Base-by-base conservation (phyloP, 2,113 vertebrate species). In the Cricetomys ansorgei region DNA sequence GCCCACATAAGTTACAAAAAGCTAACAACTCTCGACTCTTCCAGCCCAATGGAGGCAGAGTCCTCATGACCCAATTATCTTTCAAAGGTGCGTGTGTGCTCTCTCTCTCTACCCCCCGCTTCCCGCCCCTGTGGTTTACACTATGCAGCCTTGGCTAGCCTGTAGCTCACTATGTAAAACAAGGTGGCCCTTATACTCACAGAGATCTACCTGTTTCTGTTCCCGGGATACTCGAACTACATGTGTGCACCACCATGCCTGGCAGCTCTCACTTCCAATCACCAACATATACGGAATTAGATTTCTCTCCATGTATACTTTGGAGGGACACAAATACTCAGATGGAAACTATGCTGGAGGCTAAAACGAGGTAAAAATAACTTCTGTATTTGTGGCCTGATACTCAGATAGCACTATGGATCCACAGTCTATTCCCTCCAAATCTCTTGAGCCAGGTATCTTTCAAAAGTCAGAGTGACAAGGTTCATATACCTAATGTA, bases 401-500 rank as follows among this genome's bases (percentile, higher is more conserved):
- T 19, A 80, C 7, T 27, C 45, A 48, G 7, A 80, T 55, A 75
- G n/a, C 45, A 21, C 21, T 48, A 62, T 27, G 80, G 40, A 80
- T 83, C 50, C 29, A 79, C 11, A 72, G 70, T 8, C 11, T 37
- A 55, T 37, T 96, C 57, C 16, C 72, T 17, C 11, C 65, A 88
- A 70, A 72, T 85, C 3, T 16, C 29, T 85, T 9, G 2, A 83
- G 37, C 34, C 55, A 67, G 80, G 57, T 76, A 4, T 55, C 9
- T 57, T 93, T 92, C 15, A 93, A 96, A 89, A 77, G 45, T 69
- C 59, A 70, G 29, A 45, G 27, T 75, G 48, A 59, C 25, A 79
- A 34, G 25, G 29, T 62, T 96, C 29, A 70, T 5, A 84, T 5
- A 81, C 3, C 72, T 50, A 75, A 34, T 87, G 19, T 80, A 92